phyloP scores from a whole-genome alignment of 2,888 invertebrate genomes.

The Selenia dentaria region DNA sequence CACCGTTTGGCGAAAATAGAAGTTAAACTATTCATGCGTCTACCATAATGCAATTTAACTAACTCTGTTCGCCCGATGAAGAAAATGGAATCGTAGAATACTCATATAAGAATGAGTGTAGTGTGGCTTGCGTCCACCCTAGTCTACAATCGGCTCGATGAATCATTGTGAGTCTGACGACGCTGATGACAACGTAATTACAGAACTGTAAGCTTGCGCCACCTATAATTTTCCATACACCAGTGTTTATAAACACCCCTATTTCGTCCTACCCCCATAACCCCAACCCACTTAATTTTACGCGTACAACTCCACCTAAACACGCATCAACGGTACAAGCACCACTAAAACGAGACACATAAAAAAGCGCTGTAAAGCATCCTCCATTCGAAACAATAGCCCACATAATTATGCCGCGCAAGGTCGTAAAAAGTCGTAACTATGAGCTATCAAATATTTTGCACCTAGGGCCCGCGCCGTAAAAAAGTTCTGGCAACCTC shows the following conservation, averaged over 20 bases:
- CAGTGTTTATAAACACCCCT: neutral
- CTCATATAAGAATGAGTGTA: too few relatives aligned
- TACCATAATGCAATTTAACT: too few relatives aligned
- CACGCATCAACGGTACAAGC: slow-evolving; percentile 33
- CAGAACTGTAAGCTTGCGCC: neutral
- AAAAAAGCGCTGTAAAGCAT: slow-evolving; percentile 41
- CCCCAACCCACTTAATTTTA: slow-evolving; percentile 32
- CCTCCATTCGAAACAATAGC: slow-evolving; percentile 59
- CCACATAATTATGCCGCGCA: slow-evolving; percentile 60
- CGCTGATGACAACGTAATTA: too few relatives aligned
- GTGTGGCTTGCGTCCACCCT: too few relatives aligned
- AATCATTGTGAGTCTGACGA: too few relatives aligned
- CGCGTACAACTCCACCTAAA: slow-evolving; percentile 24
- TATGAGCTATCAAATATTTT: slow-evolving; percentile 70
- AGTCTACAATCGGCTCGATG: too few relatives aligned
- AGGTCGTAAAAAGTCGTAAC: slow-evolving; percentile 57
- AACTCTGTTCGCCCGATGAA: too few relatives aligned
- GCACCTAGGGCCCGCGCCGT: slow-evolving; percentile 49
- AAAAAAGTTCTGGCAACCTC: slow-evolving; percentile 36
- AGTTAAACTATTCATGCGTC: too few relatives aligned
- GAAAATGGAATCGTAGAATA: too few relatives aligned
- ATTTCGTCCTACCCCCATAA: slow-evolving; percentile 7
- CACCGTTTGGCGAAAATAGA: too few relatives aligned
- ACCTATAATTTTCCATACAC: neutral
- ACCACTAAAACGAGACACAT: slow-evolving; percentile 42